Evolutionary conservation across 2,797 vertebrate genomes (phyloP).

Genomic region (Dendrocincla tyrannina): DNA sequence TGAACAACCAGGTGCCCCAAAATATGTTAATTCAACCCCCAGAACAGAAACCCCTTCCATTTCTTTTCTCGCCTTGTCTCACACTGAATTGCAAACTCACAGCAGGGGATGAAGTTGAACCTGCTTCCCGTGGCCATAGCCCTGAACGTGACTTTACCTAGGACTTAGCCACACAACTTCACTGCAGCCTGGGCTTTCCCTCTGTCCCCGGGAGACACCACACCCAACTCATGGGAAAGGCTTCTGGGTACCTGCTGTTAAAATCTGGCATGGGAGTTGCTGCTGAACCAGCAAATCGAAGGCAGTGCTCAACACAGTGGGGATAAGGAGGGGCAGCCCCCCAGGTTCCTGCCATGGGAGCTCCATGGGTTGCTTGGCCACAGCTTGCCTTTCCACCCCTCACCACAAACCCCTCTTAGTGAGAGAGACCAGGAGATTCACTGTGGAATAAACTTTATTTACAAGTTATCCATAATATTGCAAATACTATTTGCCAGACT

Average conservation of each 20-base stretch:
- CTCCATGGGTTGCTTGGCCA: neutral
- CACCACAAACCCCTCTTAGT: no score
- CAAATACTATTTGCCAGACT: neutral
- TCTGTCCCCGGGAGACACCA: neutral
- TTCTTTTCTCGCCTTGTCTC: neutral
- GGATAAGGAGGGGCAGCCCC: neutral
- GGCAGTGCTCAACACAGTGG: fast-evolving
- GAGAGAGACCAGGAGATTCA: neutral
- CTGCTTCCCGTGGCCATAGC: neutral
- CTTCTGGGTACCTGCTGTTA: fast-evolving
- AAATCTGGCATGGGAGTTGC: neutral
- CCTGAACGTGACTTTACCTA: neutral
- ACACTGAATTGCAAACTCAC: constrained; percentile 27
- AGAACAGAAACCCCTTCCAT: neutral
- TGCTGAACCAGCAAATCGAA: neutral
- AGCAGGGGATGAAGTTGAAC: constrained; percentile 32
- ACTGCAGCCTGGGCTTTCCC: neutral
- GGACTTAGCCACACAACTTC: neutral
- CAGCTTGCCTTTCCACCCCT: neutral
- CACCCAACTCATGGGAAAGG: neutral
- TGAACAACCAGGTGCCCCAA: neutral
- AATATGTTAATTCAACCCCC: neutral
- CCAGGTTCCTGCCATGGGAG: fast-evolving
- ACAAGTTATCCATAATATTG: neutral
- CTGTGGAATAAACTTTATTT: neutral